Evolutionary conservation across 2,888 invertebrate genomes (phyloP).

Genomic region (Automeris io): DNA sequence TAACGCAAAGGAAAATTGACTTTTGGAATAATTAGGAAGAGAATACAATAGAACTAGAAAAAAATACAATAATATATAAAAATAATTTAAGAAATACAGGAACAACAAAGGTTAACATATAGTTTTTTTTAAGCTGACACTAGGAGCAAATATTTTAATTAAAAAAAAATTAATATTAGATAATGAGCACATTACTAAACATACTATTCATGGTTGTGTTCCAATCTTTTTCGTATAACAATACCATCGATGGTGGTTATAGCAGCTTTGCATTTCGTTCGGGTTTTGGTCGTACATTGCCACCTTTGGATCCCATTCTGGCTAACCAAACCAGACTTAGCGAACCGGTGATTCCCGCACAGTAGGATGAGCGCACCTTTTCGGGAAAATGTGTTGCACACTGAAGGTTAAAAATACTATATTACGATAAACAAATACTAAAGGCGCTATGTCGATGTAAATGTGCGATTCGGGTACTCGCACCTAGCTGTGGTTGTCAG

Average conservation of each 20-base stretch:
- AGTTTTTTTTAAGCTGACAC: no score
- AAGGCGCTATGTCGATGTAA: no score
- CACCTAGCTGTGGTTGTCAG: no score
- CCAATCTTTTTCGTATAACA: constrained; percentile 14
- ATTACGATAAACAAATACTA: background rate
- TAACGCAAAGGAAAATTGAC: no score
- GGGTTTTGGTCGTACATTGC: constrained; percentile 12
- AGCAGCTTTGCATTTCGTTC: constrained; percentile 15
- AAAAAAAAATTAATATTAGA: constrained; percentile 8
- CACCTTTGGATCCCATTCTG: constrained; percentile 8
- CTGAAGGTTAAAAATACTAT: constrained; percentile 1
- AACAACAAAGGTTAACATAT: no score
- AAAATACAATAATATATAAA: no score
- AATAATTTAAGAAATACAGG: no score
- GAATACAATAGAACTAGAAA: no score
- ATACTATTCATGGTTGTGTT: constrained; percentile 18
- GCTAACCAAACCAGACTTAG: background rate
- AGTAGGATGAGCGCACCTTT: background rate
- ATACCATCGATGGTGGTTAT: constrained; percentile 12
- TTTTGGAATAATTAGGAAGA: no score
- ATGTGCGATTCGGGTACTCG: no score
- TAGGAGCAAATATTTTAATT: no score
- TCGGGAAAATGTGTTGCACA: background rate
- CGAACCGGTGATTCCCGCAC: constrained; percentile 3
- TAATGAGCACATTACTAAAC: background rate